Base-by-base conservation (phyloP, 2,113 vertebrate genomes). In the Otolemur garnettii region DNA sequence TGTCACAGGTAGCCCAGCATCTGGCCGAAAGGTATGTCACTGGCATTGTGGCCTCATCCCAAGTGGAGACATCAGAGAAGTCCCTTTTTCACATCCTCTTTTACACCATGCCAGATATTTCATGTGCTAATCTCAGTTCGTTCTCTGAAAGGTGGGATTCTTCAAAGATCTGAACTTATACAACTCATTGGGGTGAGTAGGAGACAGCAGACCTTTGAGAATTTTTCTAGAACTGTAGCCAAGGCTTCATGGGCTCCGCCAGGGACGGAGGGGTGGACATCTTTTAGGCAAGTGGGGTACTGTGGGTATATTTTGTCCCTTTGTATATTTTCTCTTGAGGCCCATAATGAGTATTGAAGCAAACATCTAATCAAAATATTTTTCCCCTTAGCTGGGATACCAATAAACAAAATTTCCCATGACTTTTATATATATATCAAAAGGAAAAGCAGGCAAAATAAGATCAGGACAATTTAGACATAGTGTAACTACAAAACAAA, bases 311-410 rank as follows among this genome's bases (percentile, higher is more conserved):
- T 24, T 38, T 79, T 19, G 11, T 19, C 14, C 28, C 13, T n/a
- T 79, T 66, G 72, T 26, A 60, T 74, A 12, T 42, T 81, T 87
- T 87, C 84, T 79, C 85, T 68, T 66, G 72, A 80, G 78, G 68
- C 38, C 55, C n/a, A n/a, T 93, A 85, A 90, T 11, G 74, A 68
- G 69, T 35, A 28, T 33, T 15, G 50, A 50, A 85, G 72, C 55
- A 79, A 75, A 74, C 24, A 69, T 94, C 45, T 71, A 57, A 88
- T 74, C 78, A 96, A 94, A 92, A 59, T 26, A 22, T 38, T 68
- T 50, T 83, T 74, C 17, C 55, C 22, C 7, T 38, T 90, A 21
- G 26, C 18, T 33, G 7, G 9, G 30, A 83, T 71, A 50, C 28
- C 84, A 66, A 42, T 64, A 92, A 79, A 72, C 62, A 88, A 72